phyloP scores from a whole-genome alignment of 2,888 invertebrate species.

The Cheilosia soror region DNA sequence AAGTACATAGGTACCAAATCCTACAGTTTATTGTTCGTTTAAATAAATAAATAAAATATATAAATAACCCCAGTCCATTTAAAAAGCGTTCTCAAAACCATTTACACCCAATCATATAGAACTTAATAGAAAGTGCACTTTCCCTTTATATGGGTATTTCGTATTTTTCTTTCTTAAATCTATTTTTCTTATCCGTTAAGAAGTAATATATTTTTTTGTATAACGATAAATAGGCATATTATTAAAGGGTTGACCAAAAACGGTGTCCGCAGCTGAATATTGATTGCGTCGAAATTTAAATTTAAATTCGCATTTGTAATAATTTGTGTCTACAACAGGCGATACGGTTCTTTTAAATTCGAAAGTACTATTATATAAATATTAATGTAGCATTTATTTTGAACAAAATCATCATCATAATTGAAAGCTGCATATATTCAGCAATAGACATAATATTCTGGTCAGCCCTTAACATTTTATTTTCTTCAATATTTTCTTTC shows the following conservation, averaged over 20 bases:
- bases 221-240: no score
- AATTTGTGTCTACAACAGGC: no score
- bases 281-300: no score
- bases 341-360: no score
- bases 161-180: constrained; percentile 34
- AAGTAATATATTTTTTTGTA: no score
- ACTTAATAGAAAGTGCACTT: constrained; percentile 74
- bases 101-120: constrained; percentile 56
- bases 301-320: no score
- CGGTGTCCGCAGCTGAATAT: no score
- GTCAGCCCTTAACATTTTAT: constrained; percentile 3
- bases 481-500: neutral
- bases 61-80: neutral
- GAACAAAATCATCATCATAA: no score
- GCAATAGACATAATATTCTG: neutral
- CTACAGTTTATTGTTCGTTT: neutral
- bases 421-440: constrained; percentile 7
- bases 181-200: no score
- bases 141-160: constrained; percentile 18
- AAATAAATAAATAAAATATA: constrained; percentile 22
- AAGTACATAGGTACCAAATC: neutral
- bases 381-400: no score
- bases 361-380: no score
- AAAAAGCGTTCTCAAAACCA: constrained; percentile 17
- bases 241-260: no score